phyloP scores from a whole-genome alignment of 2,888 invertebrate species.

The Eilema caniola region DNA sequence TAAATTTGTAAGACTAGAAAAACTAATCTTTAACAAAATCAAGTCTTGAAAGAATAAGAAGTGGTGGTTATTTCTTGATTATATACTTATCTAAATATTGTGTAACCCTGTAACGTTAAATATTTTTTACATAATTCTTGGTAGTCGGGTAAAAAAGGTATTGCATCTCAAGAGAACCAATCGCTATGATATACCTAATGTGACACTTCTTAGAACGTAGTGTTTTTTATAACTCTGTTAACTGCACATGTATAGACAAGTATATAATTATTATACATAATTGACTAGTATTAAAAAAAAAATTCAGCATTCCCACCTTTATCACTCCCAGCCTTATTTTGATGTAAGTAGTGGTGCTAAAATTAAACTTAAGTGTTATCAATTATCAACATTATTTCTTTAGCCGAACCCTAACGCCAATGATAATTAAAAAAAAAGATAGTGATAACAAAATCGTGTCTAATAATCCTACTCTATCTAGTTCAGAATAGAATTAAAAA shows the following conservation, averaged over 20 bases:
- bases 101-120: neutral
- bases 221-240: neutral
- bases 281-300: slow-evolving; percentile 43
- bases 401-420: slow-evolving; percentile 31
- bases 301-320: slow-evolving; percentile 61
- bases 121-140: neutral
- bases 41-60: neutral
- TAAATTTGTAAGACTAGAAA: neutral
- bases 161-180: neutral
- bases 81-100: neutral
- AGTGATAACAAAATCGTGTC: slow-evolving; percentile 18
- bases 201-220: neutral
- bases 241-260: neutral
- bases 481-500: slow-evolving; percentile 24
- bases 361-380: slow-evolving; percentile 39
- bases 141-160: neutral
- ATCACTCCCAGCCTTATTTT: slow-evolving; percentile 49
- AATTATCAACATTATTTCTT: slow-evolving; percentile 20
- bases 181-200: neutral
- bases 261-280: neutral
- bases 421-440: slow-evolving; percentile 23
- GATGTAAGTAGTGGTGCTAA: slow-evolving; percentile 61
- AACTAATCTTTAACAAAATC: neutral
- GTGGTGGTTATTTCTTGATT: neutral
- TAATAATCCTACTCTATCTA: slow-evolving; percentile 30